A percentile compares a stretch with the other conserved stretches of the same genome.
Conservation (phyloP, 2,113 vertebrate species). For the Apus apus region DNA sequence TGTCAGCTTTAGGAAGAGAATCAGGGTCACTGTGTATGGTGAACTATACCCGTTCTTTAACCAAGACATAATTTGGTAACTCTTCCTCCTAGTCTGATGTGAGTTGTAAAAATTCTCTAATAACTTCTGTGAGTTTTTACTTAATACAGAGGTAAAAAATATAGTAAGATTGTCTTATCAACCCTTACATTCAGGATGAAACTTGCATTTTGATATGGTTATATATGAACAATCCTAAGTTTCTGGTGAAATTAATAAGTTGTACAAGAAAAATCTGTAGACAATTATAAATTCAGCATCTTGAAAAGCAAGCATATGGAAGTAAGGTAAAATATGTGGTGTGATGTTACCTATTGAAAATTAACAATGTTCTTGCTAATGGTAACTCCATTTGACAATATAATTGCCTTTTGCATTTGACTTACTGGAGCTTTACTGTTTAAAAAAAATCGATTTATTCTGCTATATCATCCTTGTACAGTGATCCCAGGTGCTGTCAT, state of each 20-base stretch:
- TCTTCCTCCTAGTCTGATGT: background rate
- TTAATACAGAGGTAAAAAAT: background rate
- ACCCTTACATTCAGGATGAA: background rate
- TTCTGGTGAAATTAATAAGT: background rate
- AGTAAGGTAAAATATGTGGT: background rate
- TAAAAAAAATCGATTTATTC: conserved; percentile 6
- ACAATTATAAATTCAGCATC: background rate
- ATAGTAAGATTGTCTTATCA: too few species aligned
- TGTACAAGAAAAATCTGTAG: background rate
- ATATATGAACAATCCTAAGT: background rate
- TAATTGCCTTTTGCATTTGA: conserved; percentile 7
- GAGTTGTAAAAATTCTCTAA: background rate
- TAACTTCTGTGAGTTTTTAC: background rate
- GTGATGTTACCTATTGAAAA: background rate
- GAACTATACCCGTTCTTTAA: background rate
- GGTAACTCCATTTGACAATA: background rate
- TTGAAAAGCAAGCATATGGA: background rate
- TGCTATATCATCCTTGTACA: background rate
- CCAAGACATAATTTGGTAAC: background rate
- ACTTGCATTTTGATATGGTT: background rate
- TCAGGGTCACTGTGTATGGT: too few species aligned
- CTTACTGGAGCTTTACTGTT: background rate
- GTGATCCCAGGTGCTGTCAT: background rate
- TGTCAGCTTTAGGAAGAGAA: background rate
- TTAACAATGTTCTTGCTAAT: background rate